Conservation (phyloP, 2,797 vertebrate species). For the Phaenicophaeus curvirostris region DNA sequence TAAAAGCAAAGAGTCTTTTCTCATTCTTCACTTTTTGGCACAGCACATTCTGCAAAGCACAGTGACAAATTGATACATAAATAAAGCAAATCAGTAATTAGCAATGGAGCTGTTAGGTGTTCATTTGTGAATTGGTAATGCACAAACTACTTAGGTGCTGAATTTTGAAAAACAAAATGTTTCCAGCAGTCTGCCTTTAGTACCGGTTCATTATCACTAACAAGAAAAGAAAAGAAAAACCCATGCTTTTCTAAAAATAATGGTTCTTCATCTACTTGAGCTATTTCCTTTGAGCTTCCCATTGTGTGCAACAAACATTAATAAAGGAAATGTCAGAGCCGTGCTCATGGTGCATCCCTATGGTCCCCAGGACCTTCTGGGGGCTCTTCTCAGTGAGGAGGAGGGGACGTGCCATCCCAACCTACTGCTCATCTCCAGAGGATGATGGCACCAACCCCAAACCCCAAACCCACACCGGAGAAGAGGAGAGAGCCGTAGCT, state of each 20-base stretch:
- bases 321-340: neutral
- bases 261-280: neutral
- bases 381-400: neutral
- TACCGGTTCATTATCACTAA: neutral
- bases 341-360: neutral
- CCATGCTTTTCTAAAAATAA: neutral
- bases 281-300: neutral
- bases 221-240: neutral
- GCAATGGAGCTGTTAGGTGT: neutral
- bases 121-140: neutral
- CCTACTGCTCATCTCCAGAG: neutral
- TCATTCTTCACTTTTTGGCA: neutral
- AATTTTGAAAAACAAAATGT: neutral
- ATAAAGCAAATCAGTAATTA: conserved; percentile 43
- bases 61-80: neutral
- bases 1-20: neutral
- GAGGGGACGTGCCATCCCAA: neutral
- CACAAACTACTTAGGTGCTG: neutral
- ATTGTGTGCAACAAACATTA: neutral
- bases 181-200: neutral
- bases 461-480: fast-evolving
- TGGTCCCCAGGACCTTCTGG: neutral
- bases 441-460: fast-evolving
- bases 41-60: neutral
- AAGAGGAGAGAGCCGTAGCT: too few relatives aligned